These are phyloP conservation scores for Astreopora myriophthalma DNA, from an alignment of 64 coral and sea anemone genomes.

Conservation along the genomic window DNA sequence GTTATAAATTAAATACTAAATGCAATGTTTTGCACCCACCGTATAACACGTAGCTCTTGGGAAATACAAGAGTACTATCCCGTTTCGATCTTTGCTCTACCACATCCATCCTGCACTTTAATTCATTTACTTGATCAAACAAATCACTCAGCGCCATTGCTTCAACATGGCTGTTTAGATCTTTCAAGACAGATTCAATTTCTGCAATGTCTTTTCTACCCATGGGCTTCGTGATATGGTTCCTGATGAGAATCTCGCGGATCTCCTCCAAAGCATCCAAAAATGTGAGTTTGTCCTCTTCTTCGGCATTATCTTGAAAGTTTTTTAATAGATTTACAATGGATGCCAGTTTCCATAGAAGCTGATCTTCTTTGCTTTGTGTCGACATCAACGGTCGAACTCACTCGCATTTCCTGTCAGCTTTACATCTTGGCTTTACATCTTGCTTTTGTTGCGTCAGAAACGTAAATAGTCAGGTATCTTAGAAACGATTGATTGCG, in stretches of 20 bases:
- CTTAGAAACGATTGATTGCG: neutral
- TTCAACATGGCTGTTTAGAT: neutral
- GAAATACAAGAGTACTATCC: neutral
- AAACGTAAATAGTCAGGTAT: neutral
- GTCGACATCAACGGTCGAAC: neutral
- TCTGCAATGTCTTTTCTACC: neutral
- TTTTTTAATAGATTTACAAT: neutral
- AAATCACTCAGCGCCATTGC: conserved; percentile 15
- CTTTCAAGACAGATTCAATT: conserved; percentile 10
- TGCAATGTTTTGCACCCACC: neutral
- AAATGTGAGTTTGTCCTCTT: neutral
- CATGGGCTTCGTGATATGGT: neutral
- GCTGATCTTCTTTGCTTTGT: neutral
- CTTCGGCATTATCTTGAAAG: neutral
- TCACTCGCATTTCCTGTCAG: too few species aligned
- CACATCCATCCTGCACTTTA: neutral
- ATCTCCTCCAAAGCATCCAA: neutral
- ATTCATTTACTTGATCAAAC: neutral
- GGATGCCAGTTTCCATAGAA: neutral
- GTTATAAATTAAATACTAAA: too few species aligned
- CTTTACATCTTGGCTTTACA: neutral
- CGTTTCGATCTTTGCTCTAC: neutral
- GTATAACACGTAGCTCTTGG: neutral
- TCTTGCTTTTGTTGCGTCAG: neutral
- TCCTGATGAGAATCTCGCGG: neutral